A percentile compares a stretch with the other conserved stretches of the same genome.
These are phyloP conservation scores for Teleogryllus occipitalis DNA, from an alignment of 1,140 invertebrate genomes.

Conservation along the genomic window DNA sequence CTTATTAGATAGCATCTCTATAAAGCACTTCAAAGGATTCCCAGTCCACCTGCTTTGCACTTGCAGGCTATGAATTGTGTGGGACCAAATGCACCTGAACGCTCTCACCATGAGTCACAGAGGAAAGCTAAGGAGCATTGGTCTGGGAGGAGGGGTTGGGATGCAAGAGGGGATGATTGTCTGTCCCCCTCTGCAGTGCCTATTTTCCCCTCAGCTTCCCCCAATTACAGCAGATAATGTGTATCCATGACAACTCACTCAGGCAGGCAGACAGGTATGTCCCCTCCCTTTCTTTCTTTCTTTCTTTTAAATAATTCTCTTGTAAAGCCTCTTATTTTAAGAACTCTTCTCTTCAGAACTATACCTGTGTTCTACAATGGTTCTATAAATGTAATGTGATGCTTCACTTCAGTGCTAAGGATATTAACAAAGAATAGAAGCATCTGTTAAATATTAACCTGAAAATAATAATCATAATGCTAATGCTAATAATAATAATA, in stretches of 20 bases:
- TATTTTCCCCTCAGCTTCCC: neutral
- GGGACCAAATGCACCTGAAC: neutral
- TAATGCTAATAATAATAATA: no score
- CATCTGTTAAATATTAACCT: no score
- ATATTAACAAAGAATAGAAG: no score
- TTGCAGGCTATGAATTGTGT: neutral
- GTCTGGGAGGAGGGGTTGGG: neutral
- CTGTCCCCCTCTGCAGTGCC: neutral
- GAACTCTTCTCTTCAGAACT: no score
- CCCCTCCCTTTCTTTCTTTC: neutral
- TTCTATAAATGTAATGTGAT: no score
- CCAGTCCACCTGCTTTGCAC: neutral
- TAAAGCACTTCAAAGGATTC: no score
- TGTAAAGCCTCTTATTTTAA: no score
- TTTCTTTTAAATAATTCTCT: no score
- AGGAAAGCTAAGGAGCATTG: neutral
- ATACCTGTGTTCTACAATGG: no score
- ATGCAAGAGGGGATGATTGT: neutral
- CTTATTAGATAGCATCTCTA: no score
- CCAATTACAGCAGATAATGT: slow-evolving; percentile 14
- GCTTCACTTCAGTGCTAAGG: no score
- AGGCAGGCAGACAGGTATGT: neutral
- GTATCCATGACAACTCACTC: slow-evolving; percentile 10
- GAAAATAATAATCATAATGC: no score
- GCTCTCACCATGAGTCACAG: neutral